Percentiles rank a stretch among this genome's conserved stretches.
Conservation (phyloP, 1,140 invertebrate genomes). For the Hydropsyche tenuis region DNA sequence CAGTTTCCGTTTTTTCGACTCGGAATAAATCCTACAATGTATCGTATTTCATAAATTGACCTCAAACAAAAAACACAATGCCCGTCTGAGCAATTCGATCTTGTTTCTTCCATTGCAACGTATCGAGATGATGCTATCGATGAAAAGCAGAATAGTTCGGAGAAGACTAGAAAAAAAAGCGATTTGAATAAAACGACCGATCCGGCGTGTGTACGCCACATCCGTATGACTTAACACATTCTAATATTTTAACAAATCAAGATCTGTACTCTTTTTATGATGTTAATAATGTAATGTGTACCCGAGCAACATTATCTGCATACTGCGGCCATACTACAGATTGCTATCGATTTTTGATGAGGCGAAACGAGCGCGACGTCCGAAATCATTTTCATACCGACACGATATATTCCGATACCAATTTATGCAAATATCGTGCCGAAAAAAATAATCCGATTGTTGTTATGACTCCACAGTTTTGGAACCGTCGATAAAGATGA, state of each 20-base stretch:
- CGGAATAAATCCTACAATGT: too few species aligned
- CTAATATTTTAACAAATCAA: slow-evolving; percentile 15
- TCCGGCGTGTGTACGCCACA: neutral
- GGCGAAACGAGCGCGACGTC: slow-evolving; percentile 22
- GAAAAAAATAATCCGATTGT: slow-evolving; percentile 26
- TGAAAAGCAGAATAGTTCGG: too few species aligned
- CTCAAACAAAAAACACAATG: too few species aligned
- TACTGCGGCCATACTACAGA: neutral
- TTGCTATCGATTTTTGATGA: slow-evolving; percentile 22
- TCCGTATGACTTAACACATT: slow-evolving; percentile 27
- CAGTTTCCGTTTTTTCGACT: too few species aligned
- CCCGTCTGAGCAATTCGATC: too few species aligned
- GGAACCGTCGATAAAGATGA: slow-evolving; percentile 45
- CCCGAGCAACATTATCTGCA: slow-evolving; percentile 20
- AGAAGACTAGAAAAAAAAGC: too few species aligned
- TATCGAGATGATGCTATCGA: too few species aligned
- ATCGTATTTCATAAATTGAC: too few species aligned
- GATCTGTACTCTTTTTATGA: slow-evolving; percentile 9
- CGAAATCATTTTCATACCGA: slow-evolving; percentile 2
- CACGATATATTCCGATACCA: neutral
- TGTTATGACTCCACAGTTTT: slow-evolving; percentile 40
- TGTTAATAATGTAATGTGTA: slow-evolving; percentile 13
- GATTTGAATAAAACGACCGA: too few species aligned
- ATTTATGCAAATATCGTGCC: slow-evolving; percentile 7
- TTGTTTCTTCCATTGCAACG: too few species aligned